Evolutionary conservation across 2,888 invertebrate species (phyloP).

Genomic region (Phortica magna): DNA sequence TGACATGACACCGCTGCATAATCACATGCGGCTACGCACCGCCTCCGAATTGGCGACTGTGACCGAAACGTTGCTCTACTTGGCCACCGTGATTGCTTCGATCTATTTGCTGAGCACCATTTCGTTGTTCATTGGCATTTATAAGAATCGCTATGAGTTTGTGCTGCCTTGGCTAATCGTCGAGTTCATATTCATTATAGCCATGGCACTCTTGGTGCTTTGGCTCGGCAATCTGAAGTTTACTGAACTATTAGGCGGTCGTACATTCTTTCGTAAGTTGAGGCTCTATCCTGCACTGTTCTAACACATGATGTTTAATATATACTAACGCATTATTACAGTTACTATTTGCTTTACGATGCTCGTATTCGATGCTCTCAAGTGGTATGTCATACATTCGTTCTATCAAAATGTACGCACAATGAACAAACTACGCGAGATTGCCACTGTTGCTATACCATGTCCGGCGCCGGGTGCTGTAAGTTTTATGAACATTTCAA

Average conservation of each 20-base stretch:
- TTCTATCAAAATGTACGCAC: conserved; percentile 75
- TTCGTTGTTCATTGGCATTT: conserved; percentile 74
- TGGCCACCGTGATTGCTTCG: conserved; percentile 64
- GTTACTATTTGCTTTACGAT: conserved; percentile 69
- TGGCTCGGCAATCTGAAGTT: conserved; percentile 72
- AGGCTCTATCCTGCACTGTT: conserved; percentile 4
- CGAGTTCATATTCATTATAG: conserved; percentile 72
- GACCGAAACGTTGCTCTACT: conserved; percentile 71
- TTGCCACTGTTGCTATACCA: conserved; percentile 78
- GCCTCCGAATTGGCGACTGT: conserved; percentile 74
- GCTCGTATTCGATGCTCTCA: conserved; percentile 70
- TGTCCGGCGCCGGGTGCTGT: conserved; percentile 77
- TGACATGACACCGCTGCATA: conserved; percentile 73
- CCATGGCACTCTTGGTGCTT: conserved; percentile 62
- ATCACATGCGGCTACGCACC: conserved; percentile 72
- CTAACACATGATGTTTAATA: conserved; percentile 12
- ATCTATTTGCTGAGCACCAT: conserved; percentile 75
- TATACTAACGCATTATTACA: conserved; percentile 45
- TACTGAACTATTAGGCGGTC: conserved; percentile 70
- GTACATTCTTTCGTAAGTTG: conserved; percentile 74
- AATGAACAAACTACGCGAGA: conserved; percentile 77
- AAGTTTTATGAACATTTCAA: conserved; percentile 47
- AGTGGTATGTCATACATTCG: conserved; percentile 76
- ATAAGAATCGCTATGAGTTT: conserved; percentile 73
- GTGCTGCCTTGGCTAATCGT: conserved; percentile 76